Conservation (phyloP, 1,140 invertebrate genomes). For the Brachionus rotundiformis region DNA sequence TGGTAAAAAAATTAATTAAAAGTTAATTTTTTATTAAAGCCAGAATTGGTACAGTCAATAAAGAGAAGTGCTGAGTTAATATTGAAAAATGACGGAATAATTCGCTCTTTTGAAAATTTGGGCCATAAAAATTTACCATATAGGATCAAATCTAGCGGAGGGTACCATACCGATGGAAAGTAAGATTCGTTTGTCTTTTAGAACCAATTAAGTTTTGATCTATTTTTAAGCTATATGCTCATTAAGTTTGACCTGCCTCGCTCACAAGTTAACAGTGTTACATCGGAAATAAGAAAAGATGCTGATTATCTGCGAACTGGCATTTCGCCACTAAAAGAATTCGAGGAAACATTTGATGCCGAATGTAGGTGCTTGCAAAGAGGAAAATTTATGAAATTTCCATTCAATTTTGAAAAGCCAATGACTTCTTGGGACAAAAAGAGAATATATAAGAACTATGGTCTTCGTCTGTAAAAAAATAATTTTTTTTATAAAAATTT, state of each 20-base stretch:
- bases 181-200: constrained; percentile 60
- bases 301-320: constrained; percentile 30
- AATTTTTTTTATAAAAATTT: not conserved
- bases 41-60: constrained; percentile 44
- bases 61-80: constrained; percentile 39
- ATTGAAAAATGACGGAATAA: constrained; percentile 27
- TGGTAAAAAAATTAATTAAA: not conserved
- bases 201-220: not conserved
- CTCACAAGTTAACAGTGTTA: not conserved
- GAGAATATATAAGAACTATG: constrained; percentile 48
- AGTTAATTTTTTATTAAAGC: not conserved
- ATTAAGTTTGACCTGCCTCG: constrained; percentile 46
- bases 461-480: constrained; percentile 44
- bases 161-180: constrained; percentile 34
- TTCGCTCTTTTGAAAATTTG: constrained; percentile 49
- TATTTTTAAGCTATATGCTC: constrained; percentile 40
- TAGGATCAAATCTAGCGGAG: constrained; percentile 28
- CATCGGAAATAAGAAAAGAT: constrained; percentile 39
- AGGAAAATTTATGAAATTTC: constrained; percentile 43
- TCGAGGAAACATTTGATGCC: not conserved
- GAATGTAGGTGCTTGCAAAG: constrained; percentile 28
- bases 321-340: not conserved
- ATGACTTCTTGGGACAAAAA: constrained; percentile 47
- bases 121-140: constrained; percentile 33
- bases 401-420: constrained; percentile 50